Conservation (phyloP, 1,140 invertebrate genomes). For the Pantala flavescens region DNA sequence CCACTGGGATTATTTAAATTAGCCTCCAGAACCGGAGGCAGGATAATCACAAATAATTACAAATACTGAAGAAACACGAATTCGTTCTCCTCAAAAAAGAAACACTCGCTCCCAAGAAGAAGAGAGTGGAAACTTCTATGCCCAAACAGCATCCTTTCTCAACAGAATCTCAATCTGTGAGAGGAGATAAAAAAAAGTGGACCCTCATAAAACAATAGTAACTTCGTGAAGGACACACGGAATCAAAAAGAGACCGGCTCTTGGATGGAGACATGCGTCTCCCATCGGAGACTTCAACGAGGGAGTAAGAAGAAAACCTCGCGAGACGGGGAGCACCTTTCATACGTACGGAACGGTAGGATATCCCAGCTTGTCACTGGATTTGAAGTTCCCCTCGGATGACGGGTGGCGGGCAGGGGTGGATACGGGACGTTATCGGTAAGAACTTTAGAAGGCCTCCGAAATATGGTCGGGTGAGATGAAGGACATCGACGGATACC, state of each 20-base stretch:
- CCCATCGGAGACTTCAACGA: background rate
- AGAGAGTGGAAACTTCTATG: too few relatives aligned
- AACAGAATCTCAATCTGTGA: too few relatives aligned
- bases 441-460: too few relatives aligned
- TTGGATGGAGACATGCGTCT: too few relatives aligned
- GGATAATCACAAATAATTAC: background rate
- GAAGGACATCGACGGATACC: background rate
- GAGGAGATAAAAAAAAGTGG: too few relatives aligned
- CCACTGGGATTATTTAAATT: conserved; percentile 3
- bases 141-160: too few relatives aligned
- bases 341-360: background rate
- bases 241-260: too few relatives aligned
- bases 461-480: background rate
- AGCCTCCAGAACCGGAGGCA: background rate
- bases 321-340: background rate
- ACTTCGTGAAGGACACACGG: too few relatives aligned
- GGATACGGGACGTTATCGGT: background rate
- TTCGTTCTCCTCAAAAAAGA: too few relatives aligned
- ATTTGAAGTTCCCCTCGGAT: background rate
- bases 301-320: background rate
- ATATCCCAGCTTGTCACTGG: background rate
- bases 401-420: background rate
- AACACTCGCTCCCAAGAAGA: too few relatives aligned
- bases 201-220: too few relatives aligned
- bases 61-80: background rate